These are phyloP conservation scores for Clamator glandarius DNA, from an alignment of 2,797 vertebrate genomes.

Conservation along the genomic window DNA sequence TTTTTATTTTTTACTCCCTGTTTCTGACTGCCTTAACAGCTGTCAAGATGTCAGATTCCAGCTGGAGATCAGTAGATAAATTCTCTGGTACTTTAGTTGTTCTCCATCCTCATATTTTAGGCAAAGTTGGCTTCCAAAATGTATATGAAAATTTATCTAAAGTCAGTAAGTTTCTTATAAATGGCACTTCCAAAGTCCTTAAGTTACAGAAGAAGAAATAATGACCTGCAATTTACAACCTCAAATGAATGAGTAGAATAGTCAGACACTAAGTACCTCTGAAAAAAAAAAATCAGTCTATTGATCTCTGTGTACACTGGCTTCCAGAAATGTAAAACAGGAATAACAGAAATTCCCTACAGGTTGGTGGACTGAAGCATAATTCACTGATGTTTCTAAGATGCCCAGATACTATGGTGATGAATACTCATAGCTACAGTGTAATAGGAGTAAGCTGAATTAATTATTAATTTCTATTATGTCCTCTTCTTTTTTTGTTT, in stretches of 20 bases:
- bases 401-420: background rate
- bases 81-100: background rate
- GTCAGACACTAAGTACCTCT: background rate
- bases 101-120: background rate
- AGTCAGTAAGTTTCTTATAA: background rate
- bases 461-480: background rate
- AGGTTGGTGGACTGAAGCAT: background rate
- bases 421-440: background rate
- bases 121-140: background rate
- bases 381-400: background rate
- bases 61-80: background rate
- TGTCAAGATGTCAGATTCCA: background rate
- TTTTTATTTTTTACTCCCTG: background rate
- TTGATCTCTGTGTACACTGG: background rate
- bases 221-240: background rate
- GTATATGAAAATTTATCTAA: background rate
- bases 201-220: background rate
- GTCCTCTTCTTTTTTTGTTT: background rate
- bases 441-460: background rate
- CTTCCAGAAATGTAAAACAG: background rate
- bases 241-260: background rate
- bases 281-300: conserved; percentile 6
- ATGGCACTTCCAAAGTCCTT: background rate
- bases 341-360: background rate
- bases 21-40: background rate